Evolutionary conservation across 2,888 invertebrate species (phyloP), one percentile per base, ranked within the genome.

Genomic region (Stenotaenia linearis): DNA sequence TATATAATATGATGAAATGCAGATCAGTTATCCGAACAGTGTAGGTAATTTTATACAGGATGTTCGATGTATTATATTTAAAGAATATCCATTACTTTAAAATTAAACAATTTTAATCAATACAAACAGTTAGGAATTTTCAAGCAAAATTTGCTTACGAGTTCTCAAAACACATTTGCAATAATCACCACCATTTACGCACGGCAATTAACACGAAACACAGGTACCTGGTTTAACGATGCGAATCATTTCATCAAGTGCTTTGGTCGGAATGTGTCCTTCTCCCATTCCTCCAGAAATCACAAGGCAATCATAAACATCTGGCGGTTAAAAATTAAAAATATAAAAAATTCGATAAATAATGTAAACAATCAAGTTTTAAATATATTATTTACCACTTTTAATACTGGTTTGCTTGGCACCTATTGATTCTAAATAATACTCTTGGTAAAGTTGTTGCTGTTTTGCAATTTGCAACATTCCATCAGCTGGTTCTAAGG

Each of bases 251-350:
- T 85, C 85, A 79, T 84, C 82, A 1, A 85, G 50, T 5, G 84
- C 85, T 74, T 79, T 79, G 9, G 84, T 83, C 18, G 84, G 84
- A 79, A 85, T 84, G 77, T 85, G 85, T 28, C 85, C 85, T 80
- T 85, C 84, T 4, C 85, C 85, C 84, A 85, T 85, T 18, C 85
- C 85, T 21, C 85, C 85, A 75, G 83, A 82, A 32, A 84, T 83
- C 0, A 84, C 83, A 18, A 84, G 80, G 69, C 82, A 81, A 78
- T 85, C 85, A 79, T 85, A 85, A 0, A 82, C 81, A 79, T 83
- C 85, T 85, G 80, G 50, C 40, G 56, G 50, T 30, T 50, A n/a
- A 76, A 37, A 56, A 56, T n/a, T n/a, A n/a, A 37, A 28, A 18
- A 79, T 18, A 79, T 75, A 40, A 61, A 50, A 2, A 5, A 69